A percentile compares a stretch with the other conserved stretches of the same genome.
Evolutionary conservation across 1,140 invertebrate species (phyloP).

Genomic region (Mylabris phalerata): DNA sequence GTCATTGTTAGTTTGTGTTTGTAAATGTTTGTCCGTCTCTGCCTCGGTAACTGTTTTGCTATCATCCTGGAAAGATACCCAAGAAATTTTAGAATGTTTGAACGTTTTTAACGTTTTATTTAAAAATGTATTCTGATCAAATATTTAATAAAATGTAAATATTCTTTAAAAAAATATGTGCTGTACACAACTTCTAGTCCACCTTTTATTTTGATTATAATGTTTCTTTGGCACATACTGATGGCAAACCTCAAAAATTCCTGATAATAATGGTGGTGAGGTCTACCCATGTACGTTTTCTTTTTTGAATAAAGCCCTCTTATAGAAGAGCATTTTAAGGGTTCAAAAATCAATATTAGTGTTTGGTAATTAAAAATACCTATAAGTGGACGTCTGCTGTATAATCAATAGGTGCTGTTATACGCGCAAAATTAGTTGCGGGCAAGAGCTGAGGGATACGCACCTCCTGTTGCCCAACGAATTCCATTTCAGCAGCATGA

Average conservation of each 20-base stretch:
- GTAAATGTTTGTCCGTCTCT: constrained; percentile 38
- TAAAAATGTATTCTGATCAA: constrained; percentile 15
- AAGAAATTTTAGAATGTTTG: constrained; percentile 23
- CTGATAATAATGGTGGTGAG: too few relatives aligned
- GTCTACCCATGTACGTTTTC: too few relatives aligned
- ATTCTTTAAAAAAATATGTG: constrained; percentile 6
- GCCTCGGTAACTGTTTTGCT: constrained; percentile 37
- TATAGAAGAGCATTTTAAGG: too few relatives aligned
- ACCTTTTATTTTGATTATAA: constrained; percentile 2
- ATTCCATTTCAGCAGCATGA: constrained; percentile 34
- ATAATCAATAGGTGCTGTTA: constrained; percentile 41
- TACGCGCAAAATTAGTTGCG: constrained; percentile 34
- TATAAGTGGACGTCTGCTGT: constrained; percentile 41
- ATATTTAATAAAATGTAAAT: constrained; percentile 8
- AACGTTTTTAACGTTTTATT: constrained; percentile 7
- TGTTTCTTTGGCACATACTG: background rate
- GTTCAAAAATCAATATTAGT: background rate
- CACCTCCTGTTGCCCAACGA: constrained; percentile 43
- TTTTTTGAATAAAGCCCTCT: too few relatives aligned
- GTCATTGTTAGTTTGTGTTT: constrained; percentile 20
- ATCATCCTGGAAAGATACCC: constrained; percentile 42
- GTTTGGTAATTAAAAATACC: constrained; percentile 31
- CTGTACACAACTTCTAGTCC: background rate
- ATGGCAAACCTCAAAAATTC: too few relatives aligned
- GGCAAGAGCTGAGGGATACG: constrained; percentile 42